These are phyloP conservation scores for Ormyrus nitidulus DNA, from an alignment of 2,888 invertebrate species.

Conservation along the genomic window DNA sequence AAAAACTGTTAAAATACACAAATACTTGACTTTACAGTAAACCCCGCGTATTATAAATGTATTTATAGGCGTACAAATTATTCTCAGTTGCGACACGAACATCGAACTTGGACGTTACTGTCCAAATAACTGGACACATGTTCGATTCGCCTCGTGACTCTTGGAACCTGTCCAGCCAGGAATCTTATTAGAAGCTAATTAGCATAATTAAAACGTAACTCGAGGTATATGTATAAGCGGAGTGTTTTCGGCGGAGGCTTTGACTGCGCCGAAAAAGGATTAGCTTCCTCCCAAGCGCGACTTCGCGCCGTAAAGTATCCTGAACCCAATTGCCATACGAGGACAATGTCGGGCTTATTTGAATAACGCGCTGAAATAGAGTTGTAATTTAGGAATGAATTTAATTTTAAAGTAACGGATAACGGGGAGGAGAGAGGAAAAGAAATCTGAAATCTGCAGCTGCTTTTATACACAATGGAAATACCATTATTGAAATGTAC, in stretches of 20 bases:
- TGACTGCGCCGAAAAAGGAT: no score
- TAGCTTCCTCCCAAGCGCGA: no score
- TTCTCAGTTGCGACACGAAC: neutral
- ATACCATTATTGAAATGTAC: conserved; percentile 1
- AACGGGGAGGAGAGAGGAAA: neutral
- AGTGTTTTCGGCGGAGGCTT: no score
- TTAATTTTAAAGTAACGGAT: neutral
- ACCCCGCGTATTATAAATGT: neutral
- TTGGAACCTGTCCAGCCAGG: conserved; percentile 62
- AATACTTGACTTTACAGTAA: neutral
- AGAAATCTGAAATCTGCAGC: neutral
- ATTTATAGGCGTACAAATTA: conserved; percentile 36
- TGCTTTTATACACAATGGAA: neutral
- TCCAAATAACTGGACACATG: conserved; percentile 37
- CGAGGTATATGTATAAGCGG: neutral
- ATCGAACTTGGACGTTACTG: neutral
- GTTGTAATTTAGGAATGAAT: no score
- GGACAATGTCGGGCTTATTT: no score
- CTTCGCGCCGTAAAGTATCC: no score
- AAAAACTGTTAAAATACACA: neutral
- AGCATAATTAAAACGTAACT: conserved; percentile 65
- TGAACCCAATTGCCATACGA: no score
- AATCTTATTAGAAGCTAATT: conserved; percentile 63
- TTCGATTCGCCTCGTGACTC: conserved; percentile 44
- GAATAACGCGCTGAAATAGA: no score